phyloP scores from a whole-genome alignment of 2,113 vertebrate genomes.

The Rafetus swinhoei region DNA sequence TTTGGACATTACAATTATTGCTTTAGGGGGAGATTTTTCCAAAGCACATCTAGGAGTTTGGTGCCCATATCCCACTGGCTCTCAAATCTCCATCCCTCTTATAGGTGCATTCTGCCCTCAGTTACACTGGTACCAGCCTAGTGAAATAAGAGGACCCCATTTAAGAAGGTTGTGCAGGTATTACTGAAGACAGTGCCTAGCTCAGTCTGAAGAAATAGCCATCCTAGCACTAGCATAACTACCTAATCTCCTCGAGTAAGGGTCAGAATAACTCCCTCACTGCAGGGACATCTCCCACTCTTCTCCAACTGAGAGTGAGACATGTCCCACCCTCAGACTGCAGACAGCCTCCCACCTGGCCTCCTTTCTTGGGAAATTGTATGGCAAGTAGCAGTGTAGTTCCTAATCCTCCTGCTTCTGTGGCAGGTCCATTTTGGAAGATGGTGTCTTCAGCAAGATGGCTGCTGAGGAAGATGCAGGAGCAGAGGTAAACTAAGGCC shows the following conservation, averaged over 20 bases:
- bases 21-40: neutral
- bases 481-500: slow-evolving; percentile 71
- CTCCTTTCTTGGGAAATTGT: neutral
- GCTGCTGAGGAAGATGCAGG: slow-evolving; percentile 68
- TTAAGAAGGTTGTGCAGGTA: neutral
- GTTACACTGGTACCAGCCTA: neutral
- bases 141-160: neutral
- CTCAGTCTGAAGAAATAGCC: neutral
- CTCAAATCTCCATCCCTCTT: neutral
- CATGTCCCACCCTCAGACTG: neutral
- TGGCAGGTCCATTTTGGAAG: slow-evolving; percentile 77
- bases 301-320: neutral
- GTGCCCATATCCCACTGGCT: neutral
- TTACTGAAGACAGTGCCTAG: neutral
- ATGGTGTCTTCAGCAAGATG: slow-evolving; percentile 78
- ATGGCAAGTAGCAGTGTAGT: neutral
- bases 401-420: neutral
- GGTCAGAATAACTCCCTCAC: neutral
- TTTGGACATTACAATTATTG: rapidly evolving
- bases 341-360: neutral
- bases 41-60: neutral
- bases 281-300: neutral
- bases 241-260: neutral
- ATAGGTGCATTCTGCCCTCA: neutral
- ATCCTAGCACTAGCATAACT: neutral